A percentile compares a stretch with the other conserved stretches of the same genome.
Evolutionary conservation across 2,113 vertebrate species (phyloP).

Genomic region (Formicarius rufipectus): DNA sequence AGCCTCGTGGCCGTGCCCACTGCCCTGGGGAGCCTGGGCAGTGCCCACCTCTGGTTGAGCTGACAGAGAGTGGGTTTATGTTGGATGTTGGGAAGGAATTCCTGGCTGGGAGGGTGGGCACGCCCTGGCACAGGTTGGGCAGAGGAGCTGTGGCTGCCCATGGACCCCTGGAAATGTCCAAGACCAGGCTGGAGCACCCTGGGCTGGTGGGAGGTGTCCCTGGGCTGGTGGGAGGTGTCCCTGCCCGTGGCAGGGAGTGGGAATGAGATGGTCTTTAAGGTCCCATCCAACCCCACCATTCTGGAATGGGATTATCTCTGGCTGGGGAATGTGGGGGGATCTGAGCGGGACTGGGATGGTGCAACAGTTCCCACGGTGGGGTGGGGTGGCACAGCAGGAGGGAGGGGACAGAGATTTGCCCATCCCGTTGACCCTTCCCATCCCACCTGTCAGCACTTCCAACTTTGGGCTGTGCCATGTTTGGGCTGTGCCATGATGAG

Average conservation of each 20-base stretch:
- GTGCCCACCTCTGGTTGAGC: neutral
- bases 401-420: neutral
- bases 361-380: neutral
- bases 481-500: too few species aligned
- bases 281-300: neutral
- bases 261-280: neutral
- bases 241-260: neutral
- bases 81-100: too few species aligned
- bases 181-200: neutral
- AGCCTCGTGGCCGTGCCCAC: neutral
- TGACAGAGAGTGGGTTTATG: too few species aligned
- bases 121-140: too few species aligned
- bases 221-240: neutral
- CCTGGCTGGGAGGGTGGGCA: too few species aligned
- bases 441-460: neutral
- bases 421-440: fast-evolving
- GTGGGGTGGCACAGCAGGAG: neutral
- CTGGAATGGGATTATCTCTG: neutral
- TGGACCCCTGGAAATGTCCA: neutral
- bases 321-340: neutral
- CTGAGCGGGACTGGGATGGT: neutral
- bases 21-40: neutral
- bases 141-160: neutral
- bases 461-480: too few species aligned
- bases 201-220: neutral